Conservation (phyloP, 1,140 invertebrate species). For the Trialeurodes vaporariorum region DNA sequence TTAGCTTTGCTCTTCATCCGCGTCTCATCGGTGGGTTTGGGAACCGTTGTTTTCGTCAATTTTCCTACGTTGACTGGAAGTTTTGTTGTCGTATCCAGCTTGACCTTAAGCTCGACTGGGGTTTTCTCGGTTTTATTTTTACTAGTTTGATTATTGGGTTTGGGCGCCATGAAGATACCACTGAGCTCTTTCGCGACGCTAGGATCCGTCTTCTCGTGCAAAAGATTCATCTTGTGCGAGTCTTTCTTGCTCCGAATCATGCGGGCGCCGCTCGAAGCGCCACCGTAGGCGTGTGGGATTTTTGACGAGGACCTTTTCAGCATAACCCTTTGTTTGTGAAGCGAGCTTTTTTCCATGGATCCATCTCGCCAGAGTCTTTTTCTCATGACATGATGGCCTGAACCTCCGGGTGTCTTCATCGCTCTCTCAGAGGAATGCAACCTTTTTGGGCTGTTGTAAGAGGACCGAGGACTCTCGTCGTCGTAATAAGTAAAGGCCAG, state of each 20-base stretch:
- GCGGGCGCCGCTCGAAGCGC: no score
- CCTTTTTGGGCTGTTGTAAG: no score
- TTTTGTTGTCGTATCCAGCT: background rate
- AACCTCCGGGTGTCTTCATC: background rate
- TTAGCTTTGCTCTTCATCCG: background rate
- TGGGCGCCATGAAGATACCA: background rate
- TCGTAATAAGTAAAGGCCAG: no score
- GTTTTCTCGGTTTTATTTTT: background rate
- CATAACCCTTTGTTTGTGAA: background rate
- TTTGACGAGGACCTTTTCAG: background rate
- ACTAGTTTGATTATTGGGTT: background rate
- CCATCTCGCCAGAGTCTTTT: background rate
- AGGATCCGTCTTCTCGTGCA: background rate
- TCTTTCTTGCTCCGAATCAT: background rate
- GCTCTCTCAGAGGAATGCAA: background rate
- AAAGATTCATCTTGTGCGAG: background rate
- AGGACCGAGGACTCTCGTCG: no score
- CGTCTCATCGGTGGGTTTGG: no score
- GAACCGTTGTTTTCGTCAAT: no score
- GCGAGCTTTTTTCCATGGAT: background rate
- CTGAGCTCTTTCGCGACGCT: background rate
- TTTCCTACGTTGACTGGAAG: background rate
- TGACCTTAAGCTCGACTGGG: background rate
- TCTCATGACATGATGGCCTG: background rate
- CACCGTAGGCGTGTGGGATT: no score